Conservation (phyloP, 2,888 invertebrate species). For the Lochmaea crataegi region DNA sequence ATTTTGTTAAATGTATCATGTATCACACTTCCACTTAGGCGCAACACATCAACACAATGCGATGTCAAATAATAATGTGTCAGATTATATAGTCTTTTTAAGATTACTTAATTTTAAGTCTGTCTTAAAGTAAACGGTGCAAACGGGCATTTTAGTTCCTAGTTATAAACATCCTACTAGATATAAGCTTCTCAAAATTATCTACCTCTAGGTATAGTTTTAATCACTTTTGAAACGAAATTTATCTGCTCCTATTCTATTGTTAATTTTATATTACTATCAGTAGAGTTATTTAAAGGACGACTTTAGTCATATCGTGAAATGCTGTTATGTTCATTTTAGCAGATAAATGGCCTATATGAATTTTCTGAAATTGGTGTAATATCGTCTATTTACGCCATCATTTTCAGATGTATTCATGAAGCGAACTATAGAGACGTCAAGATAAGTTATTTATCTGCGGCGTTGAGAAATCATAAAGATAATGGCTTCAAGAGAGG, state of each 20-base stretch:
- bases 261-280: slow-evolving; percentile 21
- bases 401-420: slow-evolving; percentile 53
- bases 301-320: slow-evolving; percentile 22
- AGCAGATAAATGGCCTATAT: slow-evolving; percentile 35
- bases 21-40: no score
- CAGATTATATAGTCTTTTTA: no score
- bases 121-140: no score
- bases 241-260: not conserved
- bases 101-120: no score
- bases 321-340: slow-evolving; percentile 27
- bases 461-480: slow-evolving; percentile 57
- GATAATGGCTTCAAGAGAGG: slow-evolving; percentile 58
- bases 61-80: no score
- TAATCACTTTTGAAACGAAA: not conserved
- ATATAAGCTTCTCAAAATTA: not conserved
- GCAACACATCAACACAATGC: no score
- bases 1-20: no score
- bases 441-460: slow-evolving; percentile 58
- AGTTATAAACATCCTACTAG: no score
- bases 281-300: slow-evolving; percentile 18
- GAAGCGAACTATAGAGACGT: slow-evolving; percentile 53
- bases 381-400: slow-evolving; percentile 39
- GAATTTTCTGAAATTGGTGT: slow-evolving; percentile 40
- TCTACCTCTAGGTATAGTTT: not conserved
- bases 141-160: no score